Conservation (phyloP, 2,797 vertebrate genomes). For the Zenarchopterus dispar region DNA sequence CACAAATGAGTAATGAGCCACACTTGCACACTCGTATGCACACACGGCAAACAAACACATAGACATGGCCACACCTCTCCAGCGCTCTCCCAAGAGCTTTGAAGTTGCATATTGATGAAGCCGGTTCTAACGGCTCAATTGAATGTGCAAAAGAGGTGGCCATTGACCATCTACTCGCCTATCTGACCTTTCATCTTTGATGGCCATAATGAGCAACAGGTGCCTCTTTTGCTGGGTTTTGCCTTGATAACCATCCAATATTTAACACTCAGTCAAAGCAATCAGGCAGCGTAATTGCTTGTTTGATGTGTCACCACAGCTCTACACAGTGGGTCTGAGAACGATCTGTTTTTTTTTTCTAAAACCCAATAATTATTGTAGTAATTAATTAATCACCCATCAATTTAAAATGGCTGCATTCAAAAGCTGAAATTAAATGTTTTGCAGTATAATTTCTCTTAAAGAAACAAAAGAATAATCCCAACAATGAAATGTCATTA, state of each 20-base stretch:
- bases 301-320: constrained; percentile 66
- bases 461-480: no score
- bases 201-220: constrained; percentile 72
- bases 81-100: constrained; percentile 64
- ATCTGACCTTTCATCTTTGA: constrained; percentile 66
- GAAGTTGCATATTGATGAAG: constrained; percentile 77
- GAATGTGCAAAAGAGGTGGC: constrained; percentile 50
- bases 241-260: constrained; percentile 49
- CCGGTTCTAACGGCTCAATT: constrained; percentile 59
- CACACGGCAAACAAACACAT: constrained; percentile 45
- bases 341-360: constrained; percentile 31
- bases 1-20: constrained; percentile 78
- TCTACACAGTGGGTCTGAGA: constrained; percentile 36
- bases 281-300: constrained; percentile 59
- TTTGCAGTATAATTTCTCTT: not conserved
- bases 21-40: constrained; percentile 37
- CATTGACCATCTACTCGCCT: constrained; percentile 64
- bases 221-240: constrained; percentile 54
- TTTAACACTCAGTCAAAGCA: constrained; percentile 57
- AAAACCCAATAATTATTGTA: constrained; percentile 38
- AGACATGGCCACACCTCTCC: constrained; percentile 44
- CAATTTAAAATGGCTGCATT: constrained; percentile 11
- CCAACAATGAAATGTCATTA: no score
- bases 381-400: constrained; percentile 25
- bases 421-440: constrained; percentile 17